Evolutionary conservation across 2,888 invertebrate genomes (phyloP), one percentile per base, ranked within the genome.

Genomic region (Drosophila incognita): DNA sequence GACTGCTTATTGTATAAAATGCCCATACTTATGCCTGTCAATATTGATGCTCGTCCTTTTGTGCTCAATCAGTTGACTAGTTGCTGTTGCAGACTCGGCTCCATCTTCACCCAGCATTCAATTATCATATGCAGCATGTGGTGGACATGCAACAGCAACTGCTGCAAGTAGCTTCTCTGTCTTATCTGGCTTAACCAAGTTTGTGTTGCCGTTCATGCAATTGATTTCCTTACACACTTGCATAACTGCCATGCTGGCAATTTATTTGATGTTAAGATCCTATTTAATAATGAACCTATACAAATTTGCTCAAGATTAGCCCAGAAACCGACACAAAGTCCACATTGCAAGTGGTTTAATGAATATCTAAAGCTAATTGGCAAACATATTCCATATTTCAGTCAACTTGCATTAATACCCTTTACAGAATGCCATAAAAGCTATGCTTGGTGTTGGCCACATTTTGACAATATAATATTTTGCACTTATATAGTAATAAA

Each of bases 1-100:
- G 65, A 59, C 70, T 72, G 69, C 69, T 76, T 75, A 89, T 81
- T 86, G 89, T 74, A 86, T 81, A 88, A 78, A 88, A 78, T 81
- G 76, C 35, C 70, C 72, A 74, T 76, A 79, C 81, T 83, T 79
- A 90, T 83, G 76, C 65, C 81, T 75, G 75, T 72, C 90, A 88
- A 90, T 86, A 83, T 82, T 76, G 85, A 81, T 83, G 69, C 71
- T 74, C 48, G 49, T 54, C 69, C 81, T 64, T 79, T 76, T 76
- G 61, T 62, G 58, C 38, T 13, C 38, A 36, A 49, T 46, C 35
- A 48, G 27, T 46, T 46, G 69, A 29, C 52, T 33, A 13, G n/a
- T 15, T 54, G 31, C 31, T 13, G 35, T 54, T 36, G 31, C 56
- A 33, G 46, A 24, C 15, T 24, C 24, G 24, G 2, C 7, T 27